Conservation (phyloP, 2,888 invertebrate genomes). For the Taphrorychus bicolor region DNA sequence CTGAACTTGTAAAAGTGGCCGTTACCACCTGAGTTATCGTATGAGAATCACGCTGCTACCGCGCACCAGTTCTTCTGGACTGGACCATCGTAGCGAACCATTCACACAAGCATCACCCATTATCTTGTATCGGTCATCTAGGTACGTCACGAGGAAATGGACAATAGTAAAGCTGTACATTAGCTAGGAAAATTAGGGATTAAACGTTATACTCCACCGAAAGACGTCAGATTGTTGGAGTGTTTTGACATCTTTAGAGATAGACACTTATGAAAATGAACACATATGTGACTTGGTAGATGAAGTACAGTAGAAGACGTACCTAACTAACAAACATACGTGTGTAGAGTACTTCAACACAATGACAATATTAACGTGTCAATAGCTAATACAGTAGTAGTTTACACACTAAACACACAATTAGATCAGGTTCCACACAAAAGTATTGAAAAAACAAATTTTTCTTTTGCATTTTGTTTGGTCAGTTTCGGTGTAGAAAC, state of each 20-base stretch:
- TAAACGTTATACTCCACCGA: not conserved
- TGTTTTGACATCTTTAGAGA: not conserved
- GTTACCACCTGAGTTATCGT: constrained; percentile 24
- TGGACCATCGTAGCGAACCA: constrained; percentile 53
- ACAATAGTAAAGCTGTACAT: constrained; percentile 7
- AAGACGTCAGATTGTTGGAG: not conserved
- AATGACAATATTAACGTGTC: too few relatives aligned
- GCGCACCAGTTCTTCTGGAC: constrained; percentile 59
- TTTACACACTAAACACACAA: too few relatives aligned
- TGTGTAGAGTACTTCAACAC: too few relatives aligned
- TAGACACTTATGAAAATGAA: not conserved
- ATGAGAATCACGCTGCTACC: constrained; percentile 42
- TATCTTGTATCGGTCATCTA: constrained; percentile 36
- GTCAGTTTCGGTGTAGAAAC: not conserved
- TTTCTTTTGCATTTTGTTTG: not conserved
- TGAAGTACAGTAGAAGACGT: not conserved
- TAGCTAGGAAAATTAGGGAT: constrained; percentile 3
- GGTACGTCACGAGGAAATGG: not conserved
- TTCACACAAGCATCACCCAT: constrained; percentile 23
- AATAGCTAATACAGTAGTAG: too few relatives aligned
- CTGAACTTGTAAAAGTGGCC: too few relatives aligned
- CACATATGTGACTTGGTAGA: not conserved
- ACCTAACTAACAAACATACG: not conserved
- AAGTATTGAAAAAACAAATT: too few relatives aligned
- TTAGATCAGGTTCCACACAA: not conserved